Conservation (phyloP, 2,888 invertebrate species). For the Lobophora halterata region DNA sequence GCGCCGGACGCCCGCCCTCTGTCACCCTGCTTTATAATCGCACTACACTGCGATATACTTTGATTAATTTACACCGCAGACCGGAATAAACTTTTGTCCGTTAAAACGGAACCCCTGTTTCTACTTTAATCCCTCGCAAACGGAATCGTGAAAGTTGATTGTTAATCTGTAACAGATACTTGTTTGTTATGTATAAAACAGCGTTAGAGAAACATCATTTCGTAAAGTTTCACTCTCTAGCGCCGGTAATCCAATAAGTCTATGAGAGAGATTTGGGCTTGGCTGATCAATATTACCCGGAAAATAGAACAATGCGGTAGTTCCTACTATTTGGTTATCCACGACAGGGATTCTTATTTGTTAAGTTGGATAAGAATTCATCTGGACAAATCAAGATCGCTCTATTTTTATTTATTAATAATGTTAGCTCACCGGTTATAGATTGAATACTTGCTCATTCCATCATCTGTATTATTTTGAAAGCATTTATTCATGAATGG, state of each 20-base stretch:
- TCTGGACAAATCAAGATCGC: conserved; percentile 11
- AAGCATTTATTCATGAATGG: conserved; percentile 55
- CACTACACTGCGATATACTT: conserved; percentile 60
- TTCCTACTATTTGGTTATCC: conserved; percentile 19
- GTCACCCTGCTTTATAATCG: conserved; percentile 64
- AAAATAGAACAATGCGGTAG: conserved; percentile 26
- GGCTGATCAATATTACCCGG: conserved; percentile 40
- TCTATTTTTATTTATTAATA: too few species aligned
- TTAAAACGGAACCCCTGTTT: conserved; percentile 70
- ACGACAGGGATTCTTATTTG: conserved; percentile 15
- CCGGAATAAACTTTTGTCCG: conserved; percentile 64
- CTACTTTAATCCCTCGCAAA: conserved; percentile 57
- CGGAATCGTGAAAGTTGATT: conserved; percentile 58
- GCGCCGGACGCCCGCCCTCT: conserved; percentile 46
- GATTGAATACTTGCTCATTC: too few species aligned
- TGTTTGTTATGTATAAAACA: conserved; percentile 43
- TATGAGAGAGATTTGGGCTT: conserved; percentile 48
- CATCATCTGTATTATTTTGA: too few species aligned
- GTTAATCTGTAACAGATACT: conserved; percentile 62
- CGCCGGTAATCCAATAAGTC: conserved; percentile 52
- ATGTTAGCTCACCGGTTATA: too few species aligned
- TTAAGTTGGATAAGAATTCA: conserved; percentile 7
- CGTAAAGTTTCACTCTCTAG: conserved; percentile 42
- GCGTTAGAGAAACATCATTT: conserved; percentile 44
- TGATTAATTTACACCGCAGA: conserved; percentile 74